Base-by-base conservation (phyloP, 2,888 invertebrate species). In the Ochropleura leucogaster region DNA sequence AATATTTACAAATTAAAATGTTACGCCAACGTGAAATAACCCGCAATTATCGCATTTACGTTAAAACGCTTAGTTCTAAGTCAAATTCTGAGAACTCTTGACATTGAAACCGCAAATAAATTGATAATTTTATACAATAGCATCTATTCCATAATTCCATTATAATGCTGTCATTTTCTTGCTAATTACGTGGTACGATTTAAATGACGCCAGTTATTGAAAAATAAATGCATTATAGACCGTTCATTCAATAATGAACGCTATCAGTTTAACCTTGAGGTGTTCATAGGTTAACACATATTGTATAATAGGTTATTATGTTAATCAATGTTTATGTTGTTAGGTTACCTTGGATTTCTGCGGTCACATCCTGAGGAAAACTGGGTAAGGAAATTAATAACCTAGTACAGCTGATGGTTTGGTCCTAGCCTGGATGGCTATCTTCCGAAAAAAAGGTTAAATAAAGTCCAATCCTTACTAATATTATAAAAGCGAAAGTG, bases 1-100 rank as follows among this genome's bases (percentile, higher is more conserved):
- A 44, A 57, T 85, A 75, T 82, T 84, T 77, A 75, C 74, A 82
- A 79, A 83, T 84, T 74, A 81, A 68, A 77, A 72, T 64, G 79
- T 75, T 82, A 80, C 70, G 60, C 81, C 72, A 63, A 72, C 74
- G 72, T 77, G 74, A 81, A 87, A 84, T 82, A 49, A 72, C 60
- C 20, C 16, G 30, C 81, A 83, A 85, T 77, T 85, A 84, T 80
- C 70, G 57, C 68, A 46, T 72, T 75, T 67, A 68, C 73, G 84
- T 79, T 66, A 74, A 71, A 83, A 79, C 65, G 62, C 62, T 64
- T 47, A 18, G 66, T 62, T 44, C 62, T n/a, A 79, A 74, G 9
- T 62, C 30, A 57, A 63, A 57, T 85, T 86, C 86, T 76, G 0
- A 78, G 86, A 82, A 85, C 30, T 16, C 16, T 44, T 64, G 30